Conservation (phyloP, 2,888 invertebrate species). For the Anodontia alba region DNA sequence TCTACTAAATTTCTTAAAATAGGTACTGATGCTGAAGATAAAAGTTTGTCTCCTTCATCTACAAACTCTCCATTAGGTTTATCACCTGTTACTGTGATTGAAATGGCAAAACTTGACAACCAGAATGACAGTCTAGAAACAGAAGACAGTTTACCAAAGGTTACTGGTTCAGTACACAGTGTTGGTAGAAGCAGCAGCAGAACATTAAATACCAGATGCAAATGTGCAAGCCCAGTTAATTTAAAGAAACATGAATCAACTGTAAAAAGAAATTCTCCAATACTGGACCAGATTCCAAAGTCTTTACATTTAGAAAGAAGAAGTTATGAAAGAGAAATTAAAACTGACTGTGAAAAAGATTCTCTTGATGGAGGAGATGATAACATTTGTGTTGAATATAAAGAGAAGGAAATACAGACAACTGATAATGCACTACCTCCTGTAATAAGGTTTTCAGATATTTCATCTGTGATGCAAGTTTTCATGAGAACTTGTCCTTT, state of each 20-base stretch:
- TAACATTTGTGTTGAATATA: neutral
- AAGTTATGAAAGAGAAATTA: constrained; percentile 20
- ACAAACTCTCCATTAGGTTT: constrained; percentile 67
- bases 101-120: constrained; percentile 80
- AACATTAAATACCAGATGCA: neutral
- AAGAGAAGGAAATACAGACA: constrained; percentile 12
- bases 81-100: constrained; percentile 81
- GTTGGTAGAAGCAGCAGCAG: neutral
- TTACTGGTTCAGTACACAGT: neutral
- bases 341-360: neutral
- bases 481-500: constrained; percentile 44
- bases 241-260: neutral
- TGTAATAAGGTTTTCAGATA: constrained; percentile 49
- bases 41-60: constrained; percentile 56
- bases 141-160: constrained; percentile 55
- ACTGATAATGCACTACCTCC: constrained; percentile 54
- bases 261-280: neutral
- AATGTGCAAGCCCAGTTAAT: neutral
- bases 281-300: constrained; percentile 12
- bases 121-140: constrained; percentile 77
- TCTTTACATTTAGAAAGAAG: constrained; percentile 29
- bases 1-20: neutral
- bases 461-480: constrained; percentile 36
- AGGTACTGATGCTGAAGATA: constrained; percentile 44
- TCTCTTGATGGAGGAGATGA: neutral